Percentiles rank a stretch among this genome's conserved stretches.
These are phyloP conservation scores for Rhyacophila evoluta DNA, from an alignment of 2,888 invertebrate genomes.

Conservation along the genomic window DNA sequence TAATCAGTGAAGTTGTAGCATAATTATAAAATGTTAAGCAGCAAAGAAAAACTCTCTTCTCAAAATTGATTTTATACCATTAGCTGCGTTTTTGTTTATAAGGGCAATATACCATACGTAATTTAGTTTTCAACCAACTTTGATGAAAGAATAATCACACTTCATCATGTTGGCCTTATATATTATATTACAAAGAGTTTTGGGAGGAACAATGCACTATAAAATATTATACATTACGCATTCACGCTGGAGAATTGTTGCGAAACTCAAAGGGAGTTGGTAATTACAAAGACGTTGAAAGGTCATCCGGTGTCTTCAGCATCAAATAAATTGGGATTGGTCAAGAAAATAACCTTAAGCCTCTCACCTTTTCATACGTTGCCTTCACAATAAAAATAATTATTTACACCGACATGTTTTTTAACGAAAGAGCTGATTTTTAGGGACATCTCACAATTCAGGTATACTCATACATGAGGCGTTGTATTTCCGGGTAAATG, in stretches of 20 bases:
- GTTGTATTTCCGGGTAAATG: neutral
- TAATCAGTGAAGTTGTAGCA: no score
- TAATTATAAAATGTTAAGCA: no score
- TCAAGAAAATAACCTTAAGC: constrained; percentile 15
- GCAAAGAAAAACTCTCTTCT: no score
- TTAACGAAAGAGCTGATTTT: no score
- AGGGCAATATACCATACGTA: no score
- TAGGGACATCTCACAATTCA: no score
- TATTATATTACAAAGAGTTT: neutral
- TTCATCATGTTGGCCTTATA: neutral
- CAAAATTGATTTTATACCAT: no score
- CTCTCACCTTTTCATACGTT: constrained; percentile 17
- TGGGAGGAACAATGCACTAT: neutral
- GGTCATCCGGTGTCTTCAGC: neutral
- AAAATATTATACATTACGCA: neutral
- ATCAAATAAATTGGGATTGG: constrained; percentile 30
- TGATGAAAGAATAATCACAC: neutral
- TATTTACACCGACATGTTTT: neutral
- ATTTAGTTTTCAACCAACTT: neutral
- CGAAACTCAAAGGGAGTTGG: neutral
- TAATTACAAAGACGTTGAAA: constrained; percentile 1
- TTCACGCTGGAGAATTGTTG: neutral
- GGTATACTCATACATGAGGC: no score
- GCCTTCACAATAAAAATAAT: neutral
- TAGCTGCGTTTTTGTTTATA: no score